A percentile compares a stretch with the other conserved stretches of the same genome.
Evolutionary conservation across 2,113 vertebrate species (phyloP).

Genomic region (Prionailurus bengalensis): DNA sequence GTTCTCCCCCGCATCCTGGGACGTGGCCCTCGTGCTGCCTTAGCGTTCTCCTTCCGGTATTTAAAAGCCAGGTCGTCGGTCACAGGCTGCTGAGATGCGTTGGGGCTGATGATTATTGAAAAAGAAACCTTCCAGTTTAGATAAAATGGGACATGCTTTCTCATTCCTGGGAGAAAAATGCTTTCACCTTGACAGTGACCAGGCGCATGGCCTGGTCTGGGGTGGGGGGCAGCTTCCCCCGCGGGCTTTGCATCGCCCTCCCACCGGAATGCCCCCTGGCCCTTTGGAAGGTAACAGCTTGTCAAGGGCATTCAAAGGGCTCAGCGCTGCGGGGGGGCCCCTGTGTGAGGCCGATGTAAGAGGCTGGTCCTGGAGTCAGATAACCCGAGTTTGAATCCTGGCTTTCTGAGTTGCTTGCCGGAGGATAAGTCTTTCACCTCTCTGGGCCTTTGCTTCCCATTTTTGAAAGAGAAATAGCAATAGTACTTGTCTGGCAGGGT

Average conservation of each 20-base stretch:
- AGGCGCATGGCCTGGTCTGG: background rate
- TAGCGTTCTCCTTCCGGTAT: background rate
- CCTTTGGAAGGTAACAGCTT: background rate
- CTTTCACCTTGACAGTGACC: background rate
- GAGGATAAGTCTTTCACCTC: background rate
- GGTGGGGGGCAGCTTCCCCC: background rate
- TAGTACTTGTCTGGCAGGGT: background rate
- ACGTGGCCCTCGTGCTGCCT: background rate
- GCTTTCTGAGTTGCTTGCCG: background rate
- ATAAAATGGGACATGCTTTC: background rate
- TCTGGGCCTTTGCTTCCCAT: background rate
- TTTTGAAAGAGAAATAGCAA: background rate
- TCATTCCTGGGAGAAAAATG: background rate
- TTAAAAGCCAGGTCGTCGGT: background rate
- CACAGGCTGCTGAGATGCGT: background rate
- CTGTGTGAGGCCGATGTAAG: background rate
- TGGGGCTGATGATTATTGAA: background rate
- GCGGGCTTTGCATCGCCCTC: background rate
- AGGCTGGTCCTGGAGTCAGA: background rate
- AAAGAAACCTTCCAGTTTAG: background rate
- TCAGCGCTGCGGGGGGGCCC: accelerated
- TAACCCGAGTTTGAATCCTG: background rate
- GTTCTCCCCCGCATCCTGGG: background rate
- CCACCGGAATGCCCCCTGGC: background rate
- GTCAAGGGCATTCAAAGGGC: background rate